phyloP scores from a whole-genome alignment of 2,113 vertebrate genomes.

The Poeciliopsis turrubarensis region DNA sequence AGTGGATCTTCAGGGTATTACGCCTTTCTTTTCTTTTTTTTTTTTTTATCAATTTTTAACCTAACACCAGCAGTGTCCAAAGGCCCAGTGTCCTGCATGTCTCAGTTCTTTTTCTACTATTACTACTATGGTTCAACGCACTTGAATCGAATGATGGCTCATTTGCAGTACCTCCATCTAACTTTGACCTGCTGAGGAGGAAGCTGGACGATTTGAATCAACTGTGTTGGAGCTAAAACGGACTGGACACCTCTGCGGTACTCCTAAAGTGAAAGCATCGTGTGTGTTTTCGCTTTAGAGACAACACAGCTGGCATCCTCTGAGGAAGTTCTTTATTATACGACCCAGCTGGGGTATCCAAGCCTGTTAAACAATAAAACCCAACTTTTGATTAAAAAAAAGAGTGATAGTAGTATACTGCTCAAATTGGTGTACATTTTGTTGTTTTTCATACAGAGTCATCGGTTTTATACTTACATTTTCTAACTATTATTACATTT shows the following conservation, averaged over 20 bases:
- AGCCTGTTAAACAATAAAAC: not conserved
- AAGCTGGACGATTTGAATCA: too few species aligned
- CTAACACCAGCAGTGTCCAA: not conserved
- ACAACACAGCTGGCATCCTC: not conserved
- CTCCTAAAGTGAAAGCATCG: slow-evolving; percentile 20
- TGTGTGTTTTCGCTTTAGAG: not conserved
- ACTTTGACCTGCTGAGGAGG: too few species aligned
- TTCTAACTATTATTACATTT: too few species aligned
- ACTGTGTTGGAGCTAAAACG: too few species aligned
- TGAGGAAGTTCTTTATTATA: not conserved
- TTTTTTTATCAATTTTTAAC: slow-evolving; percentile 34
- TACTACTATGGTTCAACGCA: too few species aligned
- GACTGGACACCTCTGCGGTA: not conserved
- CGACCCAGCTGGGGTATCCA: too few species aligned
- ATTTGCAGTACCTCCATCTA: too few species aligned
- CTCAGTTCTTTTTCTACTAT: too few species aligned
- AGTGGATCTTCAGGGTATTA: slow-evolving; percentile 55
- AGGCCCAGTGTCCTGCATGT: not conserved
- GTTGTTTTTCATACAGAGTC: not conserved
- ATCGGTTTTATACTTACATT: too few species aligned
- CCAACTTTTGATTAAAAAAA: not conserved
- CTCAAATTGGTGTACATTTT: not conserved
- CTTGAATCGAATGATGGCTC: too few species aligned
- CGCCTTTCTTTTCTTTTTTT: not conserved
- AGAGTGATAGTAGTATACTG: not conserved